Evolutionary conservation across 2,888 invertebrate genomes (phyloP).

Genomic region (Megamerina dolium): DNA sequence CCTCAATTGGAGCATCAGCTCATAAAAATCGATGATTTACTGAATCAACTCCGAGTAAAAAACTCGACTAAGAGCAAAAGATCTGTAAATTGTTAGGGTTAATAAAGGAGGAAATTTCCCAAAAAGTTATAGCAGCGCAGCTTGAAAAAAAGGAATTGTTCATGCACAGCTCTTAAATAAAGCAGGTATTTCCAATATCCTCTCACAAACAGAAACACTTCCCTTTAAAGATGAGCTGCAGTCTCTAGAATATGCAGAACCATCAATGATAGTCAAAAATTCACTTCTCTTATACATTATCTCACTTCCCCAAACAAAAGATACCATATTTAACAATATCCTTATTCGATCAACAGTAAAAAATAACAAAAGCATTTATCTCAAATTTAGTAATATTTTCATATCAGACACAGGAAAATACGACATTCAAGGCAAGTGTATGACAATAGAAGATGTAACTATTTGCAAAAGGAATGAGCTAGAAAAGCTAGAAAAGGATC

Average conservation of each 20-base stretch:
- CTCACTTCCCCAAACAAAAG: constrained; percentile 16
- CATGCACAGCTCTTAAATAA: constrained; percentile 19
- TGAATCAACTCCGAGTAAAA: constrained; percentile 10
- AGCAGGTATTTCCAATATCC: constrained; percentile 16
- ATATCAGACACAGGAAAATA: constrained; percentile 13
- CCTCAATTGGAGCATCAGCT: constrained; percentile 15
- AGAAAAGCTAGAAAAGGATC: constrained; percentile 1
- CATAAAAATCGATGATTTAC: constrained; percentile 7
- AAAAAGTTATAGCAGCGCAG: background rate
- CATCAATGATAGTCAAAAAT: constrained; percentile 17
- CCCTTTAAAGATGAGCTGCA: constrained; percentile 21
- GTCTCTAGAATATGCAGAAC: constrained; percentile 21
- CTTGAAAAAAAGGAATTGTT: constrained; percentile 7
- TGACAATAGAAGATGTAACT: constrained; percentile 7
- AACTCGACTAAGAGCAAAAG: constrained; percentile 3
- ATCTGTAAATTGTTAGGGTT: constrained; percentile 10
- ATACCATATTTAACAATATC: constrained; percentile 16
- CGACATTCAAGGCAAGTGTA: constrained; percentile 8
- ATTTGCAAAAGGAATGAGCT: constrained; percentile 5
- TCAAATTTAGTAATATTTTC: constrained; percentile 12
- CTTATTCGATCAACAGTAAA: constrained; percentile 15
- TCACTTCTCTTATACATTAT: constrained; percentile 18
- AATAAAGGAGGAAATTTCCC: constrained; percentile 4
- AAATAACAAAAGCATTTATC: constrained; percentile 13
- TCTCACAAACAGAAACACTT: constrained; percentile 19